Conservation (phyloP, 2,888 invertebrate species). For the Eupithecia subfuscata region DNA sequence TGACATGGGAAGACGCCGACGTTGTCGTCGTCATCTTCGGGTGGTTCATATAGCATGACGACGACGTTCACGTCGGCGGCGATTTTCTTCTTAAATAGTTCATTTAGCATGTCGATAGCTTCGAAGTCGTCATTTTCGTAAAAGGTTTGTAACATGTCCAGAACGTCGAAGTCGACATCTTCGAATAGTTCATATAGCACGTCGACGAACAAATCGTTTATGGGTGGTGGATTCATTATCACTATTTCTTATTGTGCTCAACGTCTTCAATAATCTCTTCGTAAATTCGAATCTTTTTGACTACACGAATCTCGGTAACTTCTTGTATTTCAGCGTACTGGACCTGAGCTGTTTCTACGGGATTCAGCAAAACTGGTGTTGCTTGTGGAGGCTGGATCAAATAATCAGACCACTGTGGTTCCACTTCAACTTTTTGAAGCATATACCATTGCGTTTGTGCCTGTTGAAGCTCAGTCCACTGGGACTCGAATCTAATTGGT, state of each 20-base stretch:
- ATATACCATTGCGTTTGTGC: slow-evolving; percentile 18
- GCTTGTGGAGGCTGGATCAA: slow-evolving; percentile 16
- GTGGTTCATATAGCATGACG: too few species aligned
- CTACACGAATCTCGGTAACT: slow-evolving; percentile 21
- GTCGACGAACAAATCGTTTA: not conserved
- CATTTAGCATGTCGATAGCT: too few species aligned
- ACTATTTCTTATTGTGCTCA: not conserved
- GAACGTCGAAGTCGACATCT: not conserved
- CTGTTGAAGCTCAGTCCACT: slow-evolving; percentile 21
- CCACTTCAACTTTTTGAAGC: slow-evolving; percentile 19
- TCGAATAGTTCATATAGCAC: not conserved
- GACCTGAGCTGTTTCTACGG: slow-evolving; percentile 20
- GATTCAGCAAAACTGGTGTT: slow-evolving; percentile 15
- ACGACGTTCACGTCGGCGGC: too few species aligned
- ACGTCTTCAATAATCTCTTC: slow-evolving; percentile 23
- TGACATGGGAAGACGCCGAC: too few species aligned
- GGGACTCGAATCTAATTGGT: slow-evolving; percentile 16
- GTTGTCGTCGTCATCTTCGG: too few species aligned
- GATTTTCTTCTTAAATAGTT: too few species aligned
- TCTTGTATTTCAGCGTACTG: slow-evolving; percentile 23
- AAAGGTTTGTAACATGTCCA: too few species aligned
- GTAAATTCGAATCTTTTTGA: slow-evolving; percentile 19
- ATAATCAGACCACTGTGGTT: slow-evolving; percentile 20
- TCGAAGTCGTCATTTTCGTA: too few species aligned
- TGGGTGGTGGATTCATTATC: not conserved